Evolutionary conservation across 2,797 vertebrate genomes (phyloP).

Genomic region (Betta splendens): DNA sequence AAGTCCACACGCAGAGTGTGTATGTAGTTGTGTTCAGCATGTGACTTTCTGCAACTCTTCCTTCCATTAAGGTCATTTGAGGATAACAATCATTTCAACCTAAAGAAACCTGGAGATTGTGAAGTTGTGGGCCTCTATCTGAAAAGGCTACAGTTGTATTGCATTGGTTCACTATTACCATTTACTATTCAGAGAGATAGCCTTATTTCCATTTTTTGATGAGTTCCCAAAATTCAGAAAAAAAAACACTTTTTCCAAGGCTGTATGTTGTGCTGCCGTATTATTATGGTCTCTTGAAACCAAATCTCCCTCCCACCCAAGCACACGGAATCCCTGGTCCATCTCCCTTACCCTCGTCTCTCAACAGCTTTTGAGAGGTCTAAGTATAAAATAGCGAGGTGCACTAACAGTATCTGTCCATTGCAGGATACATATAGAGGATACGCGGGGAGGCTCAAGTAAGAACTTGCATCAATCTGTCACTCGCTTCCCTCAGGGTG

Average conservation of each 20-base stretch:
- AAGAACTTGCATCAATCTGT: conserved; percentile 86
- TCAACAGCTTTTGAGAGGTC: conserved; percentile 90
- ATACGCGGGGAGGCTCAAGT: conserved; percentile 82
- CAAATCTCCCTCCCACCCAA: conserved; percentile 80
- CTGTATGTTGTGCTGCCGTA: conserved; percentile 40
- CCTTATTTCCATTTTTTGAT: too few species aligned
- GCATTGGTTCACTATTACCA: too few species aligned
- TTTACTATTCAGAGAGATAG: not conserved
- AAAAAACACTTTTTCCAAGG: conserved; percentile 13
- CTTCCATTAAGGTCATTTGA: conserved; percentile 47
- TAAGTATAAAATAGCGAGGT: conserved; percentile 85
- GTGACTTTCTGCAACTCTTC: conserved; percentile 52
- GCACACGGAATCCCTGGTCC: conserved; percentile 83
- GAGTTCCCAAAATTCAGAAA: too few species aligned
- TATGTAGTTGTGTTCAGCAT: conserved; percentile 54
- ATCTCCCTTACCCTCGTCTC: conserved; percentile 82
- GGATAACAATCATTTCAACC: conserved; percentile 43
- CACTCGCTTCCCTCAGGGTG: conserved; percentile 83
- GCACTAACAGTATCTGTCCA: conserved; percentile 86
- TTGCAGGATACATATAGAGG: conserved; percentile 84
- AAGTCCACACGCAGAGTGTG: too few species aligned
- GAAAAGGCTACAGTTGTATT: too few species aligned
- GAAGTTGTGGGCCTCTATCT: too few species aligned
- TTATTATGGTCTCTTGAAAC: conserved; percentile 78
- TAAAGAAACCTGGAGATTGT: too few species aligned